Evolutionary conservation across 2,797 vertebrate genomes (phyloP).

Genomic region (Holocentrus rufus): DNA sequence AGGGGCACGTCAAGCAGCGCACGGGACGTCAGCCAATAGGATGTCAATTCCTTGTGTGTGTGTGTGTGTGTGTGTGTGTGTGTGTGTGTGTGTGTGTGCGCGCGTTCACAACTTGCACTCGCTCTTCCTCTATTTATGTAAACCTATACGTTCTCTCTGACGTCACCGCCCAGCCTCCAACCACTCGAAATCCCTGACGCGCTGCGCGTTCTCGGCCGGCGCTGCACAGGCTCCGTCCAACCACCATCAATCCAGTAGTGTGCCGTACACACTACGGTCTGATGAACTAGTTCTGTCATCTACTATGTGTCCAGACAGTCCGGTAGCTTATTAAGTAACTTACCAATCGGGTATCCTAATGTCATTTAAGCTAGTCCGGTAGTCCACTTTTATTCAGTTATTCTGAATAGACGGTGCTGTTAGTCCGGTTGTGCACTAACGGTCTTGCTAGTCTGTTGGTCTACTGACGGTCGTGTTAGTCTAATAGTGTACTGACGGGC

Average conservation of each 20-base stretch:
- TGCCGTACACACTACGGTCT: slow-evolving; percentile 43
- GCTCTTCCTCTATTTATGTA: neutral
- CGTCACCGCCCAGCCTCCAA: slow-evolving; percentile 65
- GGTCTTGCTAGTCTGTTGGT: slow-evolving; percentile 33
- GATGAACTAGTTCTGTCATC: slow-evolving; percentile 57
- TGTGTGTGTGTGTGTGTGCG: neutral
- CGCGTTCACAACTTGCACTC: neutral
- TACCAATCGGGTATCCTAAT: slow-evolving; percentile 22
- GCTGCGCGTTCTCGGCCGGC: slow-evolving; percentile 67
- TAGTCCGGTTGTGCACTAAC: slow-evolving; percentile 40
- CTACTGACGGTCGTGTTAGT: slow-evolving; percentile 43
- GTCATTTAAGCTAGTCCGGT: too few species aligned
- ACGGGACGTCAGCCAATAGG: slow-evolving; percentile 5
- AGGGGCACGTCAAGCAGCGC: neutral
- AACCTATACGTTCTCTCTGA: slow-evolving; percentile 50
- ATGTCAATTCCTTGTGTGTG: neutral
- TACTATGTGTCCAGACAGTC: slow-evolving; percentile 40
- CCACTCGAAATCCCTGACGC: slow-evolving; percentile 74
- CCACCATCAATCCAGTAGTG: slow-evolving; percentile 59
- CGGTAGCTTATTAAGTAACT: slow-evolving; percentile 42
- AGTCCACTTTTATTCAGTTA: too few species aligned
- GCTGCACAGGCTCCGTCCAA: slow-evolving; percentile 71
- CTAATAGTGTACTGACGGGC: slow-evolving; percentile 58
- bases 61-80: too few species aligned
- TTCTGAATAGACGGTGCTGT: slow-evolving; percentile 19